Percentiles rank a stretch among this genome's conserved stretches.
These are phyloP conservation scores for Cyphomyrmex costatus DNA, from an alignment of 1,140 invertebrate genomes.

Conservation along the genomic window DNA sequence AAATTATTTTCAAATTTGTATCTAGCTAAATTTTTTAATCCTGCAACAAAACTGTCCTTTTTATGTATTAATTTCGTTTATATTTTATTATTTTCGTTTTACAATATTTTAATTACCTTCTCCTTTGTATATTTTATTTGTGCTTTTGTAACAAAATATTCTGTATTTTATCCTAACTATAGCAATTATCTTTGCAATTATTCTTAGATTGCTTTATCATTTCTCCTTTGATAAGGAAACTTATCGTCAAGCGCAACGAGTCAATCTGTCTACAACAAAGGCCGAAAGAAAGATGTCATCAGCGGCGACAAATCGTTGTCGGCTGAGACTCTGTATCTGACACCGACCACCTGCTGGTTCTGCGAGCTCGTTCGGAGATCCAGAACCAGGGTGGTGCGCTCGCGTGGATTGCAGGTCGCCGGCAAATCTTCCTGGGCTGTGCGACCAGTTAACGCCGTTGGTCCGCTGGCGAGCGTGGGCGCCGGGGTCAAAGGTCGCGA, in stretches of 20 bases:
- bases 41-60: too few species aligned
- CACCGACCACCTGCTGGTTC: slow-evolving; percentile 68
- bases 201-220: not conserved
- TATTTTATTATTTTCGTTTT: not conserved
- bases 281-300: not conserved
- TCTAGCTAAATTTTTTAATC: too few species aligned
- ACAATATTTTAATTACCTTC: not conserved
- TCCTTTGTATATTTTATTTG: not conserved
- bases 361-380: slow-evolving; percentile 82
- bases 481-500: slow-evolving; percentile 92
- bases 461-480: slow-evolving; percentile 90
- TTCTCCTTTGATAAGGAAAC: not conserved
- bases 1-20: too few species aligned
- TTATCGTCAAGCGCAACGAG: not conserved
- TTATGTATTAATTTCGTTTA: not conserved
- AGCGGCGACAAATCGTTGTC: not conserved
- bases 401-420: slow-evolving; percentile 70
- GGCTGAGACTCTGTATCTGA: not conserved
- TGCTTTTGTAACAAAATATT: not conserved
- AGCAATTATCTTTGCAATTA: not conserved
- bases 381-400: slow-evolving; percentile 83
- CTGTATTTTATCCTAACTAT: not conserved
- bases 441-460: slow-evolving; percentile 68
- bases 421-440: slow-evolving; percentile 54
- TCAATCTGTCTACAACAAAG: not conserved